Base-by-base conservation (phyloP, 2,113 vertebrate genomes). In the Actinemys pallida region DNA sequence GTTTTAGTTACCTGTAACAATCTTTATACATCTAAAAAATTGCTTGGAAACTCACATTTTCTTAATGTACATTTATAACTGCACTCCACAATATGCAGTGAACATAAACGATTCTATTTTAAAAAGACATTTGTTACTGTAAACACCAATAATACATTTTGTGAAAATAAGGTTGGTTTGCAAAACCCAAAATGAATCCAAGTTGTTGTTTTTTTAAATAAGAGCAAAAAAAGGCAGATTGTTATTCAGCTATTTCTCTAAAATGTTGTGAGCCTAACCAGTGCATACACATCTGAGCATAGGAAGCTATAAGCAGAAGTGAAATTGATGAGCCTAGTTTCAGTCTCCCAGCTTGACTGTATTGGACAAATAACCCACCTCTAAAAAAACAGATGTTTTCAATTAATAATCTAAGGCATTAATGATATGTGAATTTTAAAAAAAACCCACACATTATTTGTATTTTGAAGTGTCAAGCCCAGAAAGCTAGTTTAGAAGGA, bases 401-500 rank as follows among this genome's bases (percentile, higher is more conserved):
- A 47, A 24, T 16, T 72, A 94, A 57, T 3, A 78, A 25, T 78
- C 56, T 57, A 86, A 24, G 19, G 81, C 45, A 47, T 29, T 81
- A 88, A 56, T 16, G 22, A 57, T 57, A 57, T 57, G 24, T 57
- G 56, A 57, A 10, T 53, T 14, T 17, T 54, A 22, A 86, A 92
- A 86, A 91, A 69, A 91, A 69, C 81, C 1, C 1, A 2, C 6
- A 10, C 5, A 10, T 8, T 4, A 3, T 56, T 91, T 92, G 56
- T 91, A 22, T n/a, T 92, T 93, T 93, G 57, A 57, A n/a, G 47
- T 5, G 54, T 42, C 45, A 90, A 8, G 8, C 54, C 22, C 19
- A 19, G 78, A 65, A 92, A 83, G 50, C 78, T 87, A 81, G 88
- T 96, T 90, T 16, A 90, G 31, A 47, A 88, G 22, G 45, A 91